Percentiles rank a stretch among this genome's conserved stretches.
Conservation (phyloP, 2,797 vertebrate genomes). For the Danionella dracula region DNA sequence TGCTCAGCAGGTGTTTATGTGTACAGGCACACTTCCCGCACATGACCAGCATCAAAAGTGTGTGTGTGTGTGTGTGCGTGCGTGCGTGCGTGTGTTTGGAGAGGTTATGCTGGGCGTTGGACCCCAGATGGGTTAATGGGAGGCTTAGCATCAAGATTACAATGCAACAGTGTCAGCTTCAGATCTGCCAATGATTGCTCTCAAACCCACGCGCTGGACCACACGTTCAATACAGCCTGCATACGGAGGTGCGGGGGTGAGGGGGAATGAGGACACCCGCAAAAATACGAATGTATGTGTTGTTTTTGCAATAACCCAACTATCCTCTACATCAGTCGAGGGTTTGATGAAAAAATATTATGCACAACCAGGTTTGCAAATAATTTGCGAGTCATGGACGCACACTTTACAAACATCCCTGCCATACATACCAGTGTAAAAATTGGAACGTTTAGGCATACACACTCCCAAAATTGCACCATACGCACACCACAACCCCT, state of each 20-base stretch:
- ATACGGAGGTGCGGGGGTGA: background rate
- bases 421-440: background rate
- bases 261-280: slow-evolving; percentile 22
- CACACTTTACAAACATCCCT: background rate
- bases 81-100: slow-evolving; percentile 21
- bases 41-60: slow-evolving; percentile 28
- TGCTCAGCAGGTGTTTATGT: slow-evolving; percentile 32
- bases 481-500: background rate
- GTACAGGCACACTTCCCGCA: slow-evolving; percentile 35
- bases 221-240: slow-evolving; percentile 32
- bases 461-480: background rate
- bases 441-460: background rate
- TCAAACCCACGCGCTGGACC: slow-evolving; percentile 56
- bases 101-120: slow-evolving; percentile 41
- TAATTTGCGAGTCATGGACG: background rate
- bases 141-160: slow-evolving; percentile 96
- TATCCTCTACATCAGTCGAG: too few species aligned
- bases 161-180: slow-evolving; percentile 87
- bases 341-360: background rate
- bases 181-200: slow-evolving; percentile 83
- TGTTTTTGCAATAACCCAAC: background rate
- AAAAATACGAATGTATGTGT: too few species aligned
- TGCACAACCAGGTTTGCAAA: too few species aligned
- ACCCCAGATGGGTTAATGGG: slow-evolving; percentile 94
- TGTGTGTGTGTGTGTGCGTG: background rate